Evolutionary conservation across 2,113 vertebrate species (phyloP).

Genomic region (Leucosticte australis): DNA sequence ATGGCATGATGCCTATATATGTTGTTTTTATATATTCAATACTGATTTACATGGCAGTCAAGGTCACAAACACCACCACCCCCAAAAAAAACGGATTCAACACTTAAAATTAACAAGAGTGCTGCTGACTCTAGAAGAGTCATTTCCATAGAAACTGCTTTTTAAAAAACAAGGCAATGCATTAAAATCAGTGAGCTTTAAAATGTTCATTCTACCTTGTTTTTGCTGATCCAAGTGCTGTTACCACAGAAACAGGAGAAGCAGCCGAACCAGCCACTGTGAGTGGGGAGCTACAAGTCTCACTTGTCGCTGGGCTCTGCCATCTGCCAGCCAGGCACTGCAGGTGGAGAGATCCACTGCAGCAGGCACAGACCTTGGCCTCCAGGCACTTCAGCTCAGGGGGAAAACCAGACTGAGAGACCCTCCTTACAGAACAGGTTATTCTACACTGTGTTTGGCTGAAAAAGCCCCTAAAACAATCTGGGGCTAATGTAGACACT

Average conservation of each 20-base stretch:
- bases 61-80: not conserved
- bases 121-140: not conserved
- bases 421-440: not conserved
- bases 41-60: not conserved
- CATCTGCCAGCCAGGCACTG: not conserved
- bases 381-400: rapidly evolving
- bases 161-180: slow-evolving; percentile 23
- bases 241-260: slow-evolving; percentile 60
- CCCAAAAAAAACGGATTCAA: not conserved
- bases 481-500: not conserved
- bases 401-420: not conserved
- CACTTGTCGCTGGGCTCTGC: rapidly evolving
- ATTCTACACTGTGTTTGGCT: not conserved
- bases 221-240: slow-evolving; percentile 44
- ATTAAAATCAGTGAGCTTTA: slow-evolving; percentile 33
- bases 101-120: not conserved
- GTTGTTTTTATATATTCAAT: not conserved
- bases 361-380: not conserved
- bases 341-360: not conserved
- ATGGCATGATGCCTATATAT: not conserved
- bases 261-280: not conserved
- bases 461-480: not conserved
- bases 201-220: slow-evolving; percentile 22
- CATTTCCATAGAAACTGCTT: slow-evolving; percentile 59
- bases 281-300: not conserved